Conservation (phyloP, 1,140 invertebrate species). For the Agrypnia vestita region DNA sequence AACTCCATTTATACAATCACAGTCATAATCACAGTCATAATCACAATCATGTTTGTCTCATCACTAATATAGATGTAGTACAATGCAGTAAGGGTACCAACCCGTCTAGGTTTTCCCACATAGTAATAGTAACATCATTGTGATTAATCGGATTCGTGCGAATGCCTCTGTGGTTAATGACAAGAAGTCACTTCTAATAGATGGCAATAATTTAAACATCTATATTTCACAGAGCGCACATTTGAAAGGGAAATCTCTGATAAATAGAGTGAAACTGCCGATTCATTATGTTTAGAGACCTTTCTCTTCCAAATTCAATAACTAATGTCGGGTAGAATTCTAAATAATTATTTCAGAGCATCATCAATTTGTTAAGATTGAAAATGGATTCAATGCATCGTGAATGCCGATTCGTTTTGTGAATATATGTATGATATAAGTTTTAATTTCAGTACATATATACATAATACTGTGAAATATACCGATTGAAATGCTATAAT, state of each 20-base stretch:
- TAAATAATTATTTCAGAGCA: neutral
- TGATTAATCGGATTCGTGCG: neutral
- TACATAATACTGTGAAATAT: too few species aligned
- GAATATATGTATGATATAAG: too few species aligned
- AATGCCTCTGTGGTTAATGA: neutral
- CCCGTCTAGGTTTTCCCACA: neutral
- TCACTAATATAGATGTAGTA: too few species aligned
- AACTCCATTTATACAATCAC: too few species aligned
- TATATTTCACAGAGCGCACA: conserved; percentile 10
- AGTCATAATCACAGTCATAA: too few species aligned
- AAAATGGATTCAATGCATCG: conserved; percentile 6
- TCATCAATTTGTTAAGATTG: neutral
- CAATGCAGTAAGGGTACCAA: too few species aligned
- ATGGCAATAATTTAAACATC: neutral
- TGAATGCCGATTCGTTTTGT: neutral
- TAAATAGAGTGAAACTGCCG: conserved; percentile 24
- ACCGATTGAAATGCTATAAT: too few species aligned
- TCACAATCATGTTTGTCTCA: too few species aligned
- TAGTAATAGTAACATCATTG: neutral
- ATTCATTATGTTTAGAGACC: neutral
- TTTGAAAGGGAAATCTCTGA: conserved; percentile 25
- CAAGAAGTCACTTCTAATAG: conserved; percentile 5
- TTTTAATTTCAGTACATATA: too few species aligned
- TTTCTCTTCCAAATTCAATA: conserved; percentile 26
- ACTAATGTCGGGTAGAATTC: neutral